Conservation (phyloP, 2,797 vertebrate species). For the Dallia pectoralis region DNA sequence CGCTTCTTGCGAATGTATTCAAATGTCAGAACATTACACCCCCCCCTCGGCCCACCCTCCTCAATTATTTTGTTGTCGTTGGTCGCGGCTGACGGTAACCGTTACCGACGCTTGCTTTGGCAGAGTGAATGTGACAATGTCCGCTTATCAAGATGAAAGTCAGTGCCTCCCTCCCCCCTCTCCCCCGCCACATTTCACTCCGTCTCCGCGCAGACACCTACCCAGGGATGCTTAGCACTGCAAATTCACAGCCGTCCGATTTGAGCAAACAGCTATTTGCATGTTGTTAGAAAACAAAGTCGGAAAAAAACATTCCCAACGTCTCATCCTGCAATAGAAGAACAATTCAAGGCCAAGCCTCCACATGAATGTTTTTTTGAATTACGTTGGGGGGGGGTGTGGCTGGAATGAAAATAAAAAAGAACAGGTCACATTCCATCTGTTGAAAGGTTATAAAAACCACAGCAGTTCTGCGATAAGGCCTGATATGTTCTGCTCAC, state of each 20-base stretch:
- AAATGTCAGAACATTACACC: conserved; percentile 59
- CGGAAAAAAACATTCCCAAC: conserved; percentile 53
- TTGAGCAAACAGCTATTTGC: conserved; percentile 69
- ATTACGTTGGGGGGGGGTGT: neutral
- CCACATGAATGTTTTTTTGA: conserved; percentile 33
- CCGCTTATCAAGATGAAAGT: conserved; percentile 49
- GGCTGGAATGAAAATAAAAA: neutral
- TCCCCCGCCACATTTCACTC: conserved; percentile 35
- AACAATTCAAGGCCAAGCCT: conserved; percentile 51
- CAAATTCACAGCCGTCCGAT: conserved; percentile 66
- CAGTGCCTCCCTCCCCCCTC: conserved; percentile 14
- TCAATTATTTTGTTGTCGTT: conserved; percentile 41
- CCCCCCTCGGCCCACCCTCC: neutral
- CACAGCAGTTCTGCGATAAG: conserved; percentile 50
- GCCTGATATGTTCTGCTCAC: conserved; percentile 27
- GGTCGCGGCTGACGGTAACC: conserved; percentile 42
- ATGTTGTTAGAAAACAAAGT: conserved; percentile 50
- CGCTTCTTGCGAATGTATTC: conserved; percentile 49
- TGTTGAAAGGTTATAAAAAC: conserved; percentile 49
- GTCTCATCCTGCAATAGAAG: conserved; percentile 36
- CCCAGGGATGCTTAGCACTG: conserved; percentile 62
- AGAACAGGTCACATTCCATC: conserved; percentile 31
- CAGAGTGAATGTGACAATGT: conserved; percentile 45
- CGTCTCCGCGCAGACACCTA: conserved; percentile 48
- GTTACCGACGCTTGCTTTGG: conserved; percentile 25